phyloP scores from a whole-genome alignment of 2,888 invertebrate genomes.

The Dioctria linearis region DNA sequence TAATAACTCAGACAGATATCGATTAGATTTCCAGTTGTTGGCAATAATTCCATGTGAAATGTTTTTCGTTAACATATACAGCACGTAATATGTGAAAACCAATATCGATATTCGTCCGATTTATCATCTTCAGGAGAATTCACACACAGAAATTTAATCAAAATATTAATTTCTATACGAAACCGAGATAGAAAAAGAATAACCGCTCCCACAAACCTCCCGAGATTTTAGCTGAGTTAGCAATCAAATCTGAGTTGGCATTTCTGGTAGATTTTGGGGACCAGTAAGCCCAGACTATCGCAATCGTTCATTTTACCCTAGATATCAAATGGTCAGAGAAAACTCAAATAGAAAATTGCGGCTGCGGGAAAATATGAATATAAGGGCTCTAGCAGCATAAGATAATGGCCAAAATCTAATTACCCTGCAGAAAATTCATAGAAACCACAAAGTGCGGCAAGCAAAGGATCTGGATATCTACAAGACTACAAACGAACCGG shows the following conservation, averaged over 20 bases:
- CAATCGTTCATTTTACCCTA: conserved; percentile 40
- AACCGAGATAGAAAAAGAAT: conserved; percentile 24
- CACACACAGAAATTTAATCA: conserved; percentile 45
- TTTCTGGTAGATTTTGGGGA: conserved; percentile 34
- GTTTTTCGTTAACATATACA: background rate
- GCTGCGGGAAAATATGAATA: conserved; percentile 51
- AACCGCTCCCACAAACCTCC: conserved; percentile 24
- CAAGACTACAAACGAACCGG: conserved; percentile 28
- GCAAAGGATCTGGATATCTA: conserved; percentile 5
- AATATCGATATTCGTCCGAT: conserved; percentile 30
- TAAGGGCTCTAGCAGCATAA: background rate
- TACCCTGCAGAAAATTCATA: conserved; percentile 33
- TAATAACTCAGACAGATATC: background rate
- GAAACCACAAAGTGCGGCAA: conserved; percentile 27
- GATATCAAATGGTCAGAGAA: conserved; percentile 39
- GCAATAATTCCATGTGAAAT: background rate
- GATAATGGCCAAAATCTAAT: conserved; percentile 51
- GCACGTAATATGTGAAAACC: background rate
- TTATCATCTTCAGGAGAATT: conserved; percentile 42
- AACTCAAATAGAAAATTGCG: conserved; percentile 48
- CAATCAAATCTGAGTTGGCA: conserved; percentile 46
- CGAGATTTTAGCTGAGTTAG: conserved; percentile 44
- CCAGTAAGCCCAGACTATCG: conserved; percentile 8
- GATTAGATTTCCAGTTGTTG: background rate
- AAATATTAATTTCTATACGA: conserved; percentile 38